These are phyloP conservation scores for Tetraneura akinire DNA, from an alignment of 1,140 invertebrate species.

Conservation along the genomic window DNA sequence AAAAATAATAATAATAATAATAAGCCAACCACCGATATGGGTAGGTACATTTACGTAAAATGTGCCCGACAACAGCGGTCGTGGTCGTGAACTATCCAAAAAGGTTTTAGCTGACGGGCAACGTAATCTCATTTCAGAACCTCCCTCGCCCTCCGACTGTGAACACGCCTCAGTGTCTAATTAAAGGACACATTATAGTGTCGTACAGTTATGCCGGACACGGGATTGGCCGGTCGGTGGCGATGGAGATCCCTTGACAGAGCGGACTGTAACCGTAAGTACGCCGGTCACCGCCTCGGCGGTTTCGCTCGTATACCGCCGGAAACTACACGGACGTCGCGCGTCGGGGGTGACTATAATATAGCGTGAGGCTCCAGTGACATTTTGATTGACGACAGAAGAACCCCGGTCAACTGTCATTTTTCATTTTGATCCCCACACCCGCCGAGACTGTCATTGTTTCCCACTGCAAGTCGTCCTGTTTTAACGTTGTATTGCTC, in stretches of 20 bases:
- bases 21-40: no score
- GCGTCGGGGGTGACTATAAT: background rate
- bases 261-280: background rate
- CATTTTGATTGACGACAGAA: conserved; percentile 50
- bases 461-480: background rate
- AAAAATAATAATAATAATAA: no score
- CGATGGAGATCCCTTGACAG: no score
- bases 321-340: background rate
- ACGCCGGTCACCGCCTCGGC: background rate
- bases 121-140: conserved; percentile 39
- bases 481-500: no score
- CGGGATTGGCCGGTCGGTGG: no score
- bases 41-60: no score
- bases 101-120: conserved; percentile 19
- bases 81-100: conserved; percentile 26
- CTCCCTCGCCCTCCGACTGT: background rate
- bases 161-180: conserved; percentile 28
- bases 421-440: conserved; percentile 36
- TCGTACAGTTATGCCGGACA: no score
- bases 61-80: background rate
- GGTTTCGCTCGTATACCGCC: background rate
- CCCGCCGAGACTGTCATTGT: conserved; percentile 43
- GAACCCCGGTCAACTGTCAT: conserved; percentile 50
- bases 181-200: conserved; percentile 37
- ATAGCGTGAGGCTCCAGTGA: conserved; percentile 5